Conservation (phyloP, 2,797 vertebrate species). For the Aplochiton taeniatus region DNA sequence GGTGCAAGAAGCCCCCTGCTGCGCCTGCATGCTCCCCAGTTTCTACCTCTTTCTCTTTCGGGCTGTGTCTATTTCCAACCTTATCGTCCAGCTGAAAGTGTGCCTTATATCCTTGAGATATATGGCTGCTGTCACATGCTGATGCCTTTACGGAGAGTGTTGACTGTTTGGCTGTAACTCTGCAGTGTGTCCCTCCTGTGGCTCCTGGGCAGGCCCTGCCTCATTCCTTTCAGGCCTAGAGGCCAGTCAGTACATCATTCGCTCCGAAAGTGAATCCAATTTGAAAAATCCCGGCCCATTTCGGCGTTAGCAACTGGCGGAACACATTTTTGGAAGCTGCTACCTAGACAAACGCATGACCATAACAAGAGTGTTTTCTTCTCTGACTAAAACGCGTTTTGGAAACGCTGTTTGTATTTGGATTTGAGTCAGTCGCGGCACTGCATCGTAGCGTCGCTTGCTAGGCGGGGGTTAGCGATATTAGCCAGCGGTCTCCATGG, state of each 20-base stretch:
- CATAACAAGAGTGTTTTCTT: too few relatives aligned
- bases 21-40: slow-evolving; percentile 21
- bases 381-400: too few relatives aligned
- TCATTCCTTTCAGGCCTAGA: background rate
- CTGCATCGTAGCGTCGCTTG: slow-evolving; percentile 42
- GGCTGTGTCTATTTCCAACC: slow-evolving; percentile 23
- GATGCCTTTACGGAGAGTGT: slow-evolving; percentile 37
- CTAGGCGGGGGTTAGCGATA: slow-evolving; percentile 63
- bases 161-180: slow-evolving; percentile 15
- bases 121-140: slow-evolving; percentile 41
- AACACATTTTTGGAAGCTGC: too few relatives aligned
- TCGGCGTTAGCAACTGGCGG: too few relatives aligned
- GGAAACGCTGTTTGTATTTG: too few relatives aligned
- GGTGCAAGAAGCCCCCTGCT: slow-evolving; percentile 36
- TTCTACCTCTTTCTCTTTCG: slow-evolving; percentile 41
- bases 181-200: background rate
- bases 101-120: slow-evolving; percentile 37
- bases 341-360: too few relatives aligned
- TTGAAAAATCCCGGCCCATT: too few relatives aligned
- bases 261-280: too few relatives aligned
- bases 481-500: slow-evolving; percentile 67
- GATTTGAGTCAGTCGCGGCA: too few relatives aligned
- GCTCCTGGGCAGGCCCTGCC: background rate
- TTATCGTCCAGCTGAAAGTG: slow-evolving; percentile 42
- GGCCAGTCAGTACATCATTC: too few relatives aligned